Conservation (phyloP, 2,113 vertebrate species). For the Scomber colias region DNA sequence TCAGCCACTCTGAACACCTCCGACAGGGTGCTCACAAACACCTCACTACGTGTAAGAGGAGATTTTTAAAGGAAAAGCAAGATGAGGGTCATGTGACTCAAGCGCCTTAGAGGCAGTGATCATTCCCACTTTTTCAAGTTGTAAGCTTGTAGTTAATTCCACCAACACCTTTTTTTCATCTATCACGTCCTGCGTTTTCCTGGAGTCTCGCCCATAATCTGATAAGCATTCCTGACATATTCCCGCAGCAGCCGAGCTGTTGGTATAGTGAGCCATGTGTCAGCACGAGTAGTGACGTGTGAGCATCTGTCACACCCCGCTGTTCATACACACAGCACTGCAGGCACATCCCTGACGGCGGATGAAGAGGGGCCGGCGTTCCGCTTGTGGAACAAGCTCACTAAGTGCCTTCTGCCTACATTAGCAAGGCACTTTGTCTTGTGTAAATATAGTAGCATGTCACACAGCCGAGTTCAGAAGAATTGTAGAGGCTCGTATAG, state of each 20-base stretch:
- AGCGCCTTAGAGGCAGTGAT: neutral
- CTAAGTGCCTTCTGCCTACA: constrained; percentile 63
- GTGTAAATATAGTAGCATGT: constrained; percentile 63
- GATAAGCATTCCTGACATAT: constrained; percentile 17
- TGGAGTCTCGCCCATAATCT: constrained; percentile 3
- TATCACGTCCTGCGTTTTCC: neutral
- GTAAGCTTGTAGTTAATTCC: neutral
- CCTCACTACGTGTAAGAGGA: constrained; percentile 38
- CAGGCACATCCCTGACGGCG: constrained; percentile 38
- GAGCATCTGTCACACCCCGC: constrained; percentile 49
- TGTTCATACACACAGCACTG: constrained; percentile 31
- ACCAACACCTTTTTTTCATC: neutral
- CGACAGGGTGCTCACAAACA: constrained; percentile 75
- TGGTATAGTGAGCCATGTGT: constrained; percentile 23
- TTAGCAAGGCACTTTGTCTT: constrained; percentile 63
- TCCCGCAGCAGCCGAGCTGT: constrained; percentile 6
- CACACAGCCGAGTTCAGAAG: constrained; percentile 35
- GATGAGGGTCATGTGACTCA: constrained; percentile 46
- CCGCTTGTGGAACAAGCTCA: constrained; percentile 61
- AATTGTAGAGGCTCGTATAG: constrained; percentile 17
- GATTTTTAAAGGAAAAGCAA: constrained; percentile 10
- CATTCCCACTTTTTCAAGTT: neutral
- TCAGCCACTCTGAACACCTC: constrained; percentile 72
- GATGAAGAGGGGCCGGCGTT: constrained; percentile 39
- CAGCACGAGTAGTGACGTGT: constrained; percentile 11